Evolutionary conservation across 30 jellyfish, hydroid and myxozoan species (phyloP).

Genomic region (Mastigias papua): DNA sequence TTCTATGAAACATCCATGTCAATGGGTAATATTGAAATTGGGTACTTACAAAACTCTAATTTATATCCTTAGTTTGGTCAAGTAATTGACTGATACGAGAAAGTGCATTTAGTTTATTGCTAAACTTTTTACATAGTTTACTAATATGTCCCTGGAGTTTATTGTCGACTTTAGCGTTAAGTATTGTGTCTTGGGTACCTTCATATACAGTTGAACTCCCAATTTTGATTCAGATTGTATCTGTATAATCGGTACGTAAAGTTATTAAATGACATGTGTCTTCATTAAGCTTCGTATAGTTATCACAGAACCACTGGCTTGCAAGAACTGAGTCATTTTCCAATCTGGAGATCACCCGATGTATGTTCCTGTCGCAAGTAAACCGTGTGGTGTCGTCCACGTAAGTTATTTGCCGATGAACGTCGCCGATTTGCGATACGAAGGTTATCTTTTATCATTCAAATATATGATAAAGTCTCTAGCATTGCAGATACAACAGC

Average conservation of each 20-base stretch:
- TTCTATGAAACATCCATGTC: slow-evolving; percentile 7
- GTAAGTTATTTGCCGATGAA: too few relatives aligned
- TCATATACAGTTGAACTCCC: background rate
- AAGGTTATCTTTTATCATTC: too few relatives aligned
- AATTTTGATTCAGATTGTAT: slow-evolving; percentile 3
- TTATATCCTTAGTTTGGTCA: background rate
- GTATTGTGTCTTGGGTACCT: background rate
- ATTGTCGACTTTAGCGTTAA: background rate
- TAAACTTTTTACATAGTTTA: background rate
- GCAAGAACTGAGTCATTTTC: slow-evolving; percentile 3
- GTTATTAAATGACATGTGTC: slow-evolving; percentile 10
- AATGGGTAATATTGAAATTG: slow-evolving; percentile 11
- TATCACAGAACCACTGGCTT: background rate
- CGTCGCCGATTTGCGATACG: too few relatives aligned
- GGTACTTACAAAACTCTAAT: background rate
- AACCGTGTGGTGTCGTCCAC: too few relatives aligned
- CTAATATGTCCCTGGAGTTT: background rate
- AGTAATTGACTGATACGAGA: background rate
- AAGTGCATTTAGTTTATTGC: background rate
- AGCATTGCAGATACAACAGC: too few relatives aligned
- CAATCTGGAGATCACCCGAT: slow-evolving; percentile 14
- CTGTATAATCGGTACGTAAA: slow-evolving; percentile 4
- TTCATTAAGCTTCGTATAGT: slow-evolving; percentile 8
- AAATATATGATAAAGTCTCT: too few relatives aligned
- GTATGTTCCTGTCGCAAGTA: background rate